A percentile compares a stretch with the other conserved stretches of the same genome.
These are phyloP conservation scores for Rhynchomys soricoides DNA, from an alignment of 2,113 vertebrate genomes.

Conservation along the genomic window DNA sequence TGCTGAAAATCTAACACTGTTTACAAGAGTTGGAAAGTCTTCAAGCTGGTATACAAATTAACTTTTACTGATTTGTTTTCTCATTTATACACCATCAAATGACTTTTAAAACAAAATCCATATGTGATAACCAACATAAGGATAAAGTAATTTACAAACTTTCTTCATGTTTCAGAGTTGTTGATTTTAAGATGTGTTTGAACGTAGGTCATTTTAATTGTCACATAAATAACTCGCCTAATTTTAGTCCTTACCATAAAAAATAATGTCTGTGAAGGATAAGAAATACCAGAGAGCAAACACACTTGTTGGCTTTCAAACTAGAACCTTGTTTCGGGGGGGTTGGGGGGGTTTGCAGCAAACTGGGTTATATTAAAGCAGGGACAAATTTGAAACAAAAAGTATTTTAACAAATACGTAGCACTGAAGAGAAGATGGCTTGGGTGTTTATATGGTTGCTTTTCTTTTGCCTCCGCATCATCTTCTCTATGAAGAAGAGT, in stretches of 20 bases:
- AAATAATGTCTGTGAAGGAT: neutral
- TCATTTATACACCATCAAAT: neutral
- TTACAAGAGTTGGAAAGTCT: neutral
- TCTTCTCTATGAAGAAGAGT: neutral
- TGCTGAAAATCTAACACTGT: neutral
- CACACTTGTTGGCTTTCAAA: neutral
- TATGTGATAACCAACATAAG: neutral
- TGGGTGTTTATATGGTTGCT: neutral
- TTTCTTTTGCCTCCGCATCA: neutral
- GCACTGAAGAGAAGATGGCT: neutral
- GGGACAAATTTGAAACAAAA: neutral
- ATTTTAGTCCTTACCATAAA: neutral
- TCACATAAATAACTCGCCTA: neutral
- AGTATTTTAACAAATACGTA: neutral
- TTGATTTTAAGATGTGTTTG: neutral
- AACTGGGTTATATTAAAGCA: neutral
- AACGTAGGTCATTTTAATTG: slow-evolving; percentile 4
- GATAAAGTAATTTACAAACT: neutral
- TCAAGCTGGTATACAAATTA: neutral
- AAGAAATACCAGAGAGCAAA: neutral
- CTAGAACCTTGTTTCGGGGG: neutral
- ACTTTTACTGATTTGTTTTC: neutral
- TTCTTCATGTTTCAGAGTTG: neutral
- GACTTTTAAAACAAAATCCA: neutral
- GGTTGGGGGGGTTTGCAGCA: too few species aligned